Evolutionary conservation across 2,797 vertebrate genomes (phyloP).

Genomic region (Phrynocephalus forsythii): DNA sequence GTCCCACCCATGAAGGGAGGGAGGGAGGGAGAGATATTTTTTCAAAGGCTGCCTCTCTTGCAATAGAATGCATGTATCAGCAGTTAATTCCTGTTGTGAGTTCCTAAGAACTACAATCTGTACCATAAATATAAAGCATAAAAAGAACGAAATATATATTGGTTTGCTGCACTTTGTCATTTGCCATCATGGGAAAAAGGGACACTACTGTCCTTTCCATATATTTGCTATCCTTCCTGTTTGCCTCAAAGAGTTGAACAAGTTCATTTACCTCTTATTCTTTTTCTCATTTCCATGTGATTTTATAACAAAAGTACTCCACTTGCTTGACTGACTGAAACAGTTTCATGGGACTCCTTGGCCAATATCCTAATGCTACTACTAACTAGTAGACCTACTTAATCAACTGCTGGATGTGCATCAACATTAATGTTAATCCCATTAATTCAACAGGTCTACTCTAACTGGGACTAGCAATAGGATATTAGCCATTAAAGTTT

Average conservation of each 20-base stretch:
- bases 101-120: neutral
- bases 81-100: slow-evolving; percentile 10
- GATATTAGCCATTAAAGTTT: neutral
- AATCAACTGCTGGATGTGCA: too few relatives aligned
- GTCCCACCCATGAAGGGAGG: neutral
- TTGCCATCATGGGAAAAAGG: neutral
- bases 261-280: neutral
- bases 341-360: neutral
- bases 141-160: neutral
- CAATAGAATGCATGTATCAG: neutral
- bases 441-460: too few relatives aligned
- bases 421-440: too few relatives aligned
- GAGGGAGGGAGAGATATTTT: neutral
- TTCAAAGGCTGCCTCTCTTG: neutral
- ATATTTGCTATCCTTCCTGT: neutral
- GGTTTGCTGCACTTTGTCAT: neutral
- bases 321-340: neutral
- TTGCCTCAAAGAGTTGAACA: slow-evolving; percentile 1
- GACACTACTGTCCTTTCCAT: neutral
- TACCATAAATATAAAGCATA: neutral
- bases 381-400: too few relatives aligned
- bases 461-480: neutral
- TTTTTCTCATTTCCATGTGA: neutral
- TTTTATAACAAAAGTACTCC: neutral
- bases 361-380: too few relatives aligned